Conservation (phyloP, 2,888 invertebrate species). For the Choreutis nemorana region DNA sequence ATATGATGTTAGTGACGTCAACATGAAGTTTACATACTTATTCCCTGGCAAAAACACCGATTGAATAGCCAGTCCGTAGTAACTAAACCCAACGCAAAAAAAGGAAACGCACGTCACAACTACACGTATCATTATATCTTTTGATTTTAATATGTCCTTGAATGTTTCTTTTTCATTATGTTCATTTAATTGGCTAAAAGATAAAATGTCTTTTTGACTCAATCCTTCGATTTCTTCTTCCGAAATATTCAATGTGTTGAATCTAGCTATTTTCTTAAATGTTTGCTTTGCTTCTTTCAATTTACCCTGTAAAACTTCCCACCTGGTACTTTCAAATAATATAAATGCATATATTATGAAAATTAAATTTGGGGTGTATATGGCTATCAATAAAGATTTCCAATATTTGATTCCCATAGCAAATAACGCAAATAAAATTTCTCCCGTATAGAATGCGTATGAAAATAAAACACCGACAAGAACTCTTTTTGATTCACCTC, state of each 20-base stretch:
- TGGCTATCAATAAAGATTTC: conserved; percentile 34
- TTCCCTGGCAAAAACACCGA: conserved; percentile 40
- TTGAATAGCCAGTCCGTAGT: conserved; percentile 38
- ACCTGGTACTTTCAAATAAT: conserved; percentile 39
- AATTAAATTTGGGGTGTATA: conserved; percentile 32
- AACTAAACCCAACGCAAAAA: conserved; percentile 42
- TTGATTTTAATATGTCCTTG: conserved; percentile 33
- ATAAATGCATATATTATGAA: conserved; percentile 27
- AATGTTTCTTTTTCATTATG: conserved; percentile 34
- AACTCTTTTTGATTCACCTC: conserved; percentile 41
- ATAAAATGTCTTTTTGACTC: conserved; percentile 26
- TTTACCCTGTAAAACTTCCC: conserved; percentile 40
- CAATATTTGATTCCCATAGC: conserved; percentile 40
- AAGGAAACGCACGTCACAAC: conserved; percentile 35
- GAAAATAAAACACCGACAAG: conserved; percentile 39
- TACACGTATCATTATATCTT: conserved; percentile 36
- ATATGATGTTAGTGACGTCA: conserved; percentile 35
- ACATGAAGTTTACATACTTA: conserved; percentile 42
- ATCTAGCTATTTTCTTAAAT: conserved; percentile 24
- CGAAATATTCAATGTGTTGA: conserved; percentile 29
- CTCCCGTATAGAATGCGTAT: conserved; percentile 39
- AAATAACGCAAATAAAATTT: conserved; percentile 34
- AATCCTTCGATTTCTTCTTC: conserved; percentile 29
- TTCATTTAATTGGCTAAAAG: conserved; percentile 28
- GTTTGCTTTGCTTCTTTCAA: conserved; percentile 31